These are phyloP conservation scores for Enteromius afrohamiltoni DNA, from an alignment of 2,797 vertebrate genomes.

Conservation along the genomic window DNA sequence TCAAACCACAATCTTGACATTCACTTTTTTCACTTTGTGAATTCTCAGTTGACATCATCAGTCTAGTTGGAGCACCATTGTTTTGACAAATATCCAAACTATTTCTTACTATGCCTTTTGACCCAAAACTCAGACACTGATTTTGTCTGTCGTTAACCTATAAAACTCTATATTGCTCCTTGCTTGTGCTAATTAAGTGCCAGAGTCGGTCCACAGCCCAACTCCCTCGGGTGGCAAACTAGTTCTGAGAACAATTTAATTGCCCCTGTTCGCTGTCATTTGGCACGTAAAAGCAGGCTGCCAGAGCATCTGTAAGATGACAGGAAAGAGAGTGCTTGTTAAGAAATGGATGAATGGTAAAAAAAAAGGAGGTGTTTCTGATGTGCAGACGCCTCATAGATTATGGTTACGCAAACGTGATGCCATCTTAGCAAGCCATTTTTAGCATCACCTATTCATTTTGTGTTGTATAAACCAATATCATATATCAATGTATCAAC, in stretches of 20 bases:
- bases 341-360: slow-evolving; percentile 26
- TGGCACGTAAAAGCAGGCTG: slow-evolving; percentile 48
- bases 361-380: slow-evolving; percentile 25
- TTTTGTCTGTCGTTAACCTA: slow-evolving; percentile 58
- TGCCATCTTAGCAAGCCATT: background rate
- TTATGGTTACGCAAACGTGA: slow-evolving; percentile 20
- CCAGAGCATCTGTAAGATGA: slow-evolving; percentile 47
- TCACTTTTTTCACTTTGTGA: background rate
- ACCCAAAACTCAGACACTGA: background rate
- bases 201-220: slow-evolving; percentile 45
- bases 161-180: slow-evolving; percentile 50
- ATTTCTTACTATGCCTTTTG: background rate
- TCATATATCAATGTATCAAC: background rate
- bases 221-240: slow-evolving; percentile 64
- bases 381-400: background rate
- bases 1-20: slow-evolving; percentile 2
- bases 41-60: background rate
- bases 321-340: slow-evolving; percentile 35
- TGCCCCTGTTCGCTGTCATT: slow-evolving; percentile 53
- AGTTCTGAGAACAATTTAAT: slow-evolving; percentile 62
- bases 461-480: background rate
- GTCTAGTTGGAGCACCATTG: background rate
- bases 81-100: slow-evolving; percentile 2
- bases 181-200: slow-evolving; percentile 62
- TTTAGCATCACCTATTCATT: background rate